Percentiles rank a stretch among this genome's conserved stretches.
These are phyloP conservation scores for Ceratitis capitata DNA, from an alignment of 1,140 invertebrate species.

Conservation along the genomic window DNA sequence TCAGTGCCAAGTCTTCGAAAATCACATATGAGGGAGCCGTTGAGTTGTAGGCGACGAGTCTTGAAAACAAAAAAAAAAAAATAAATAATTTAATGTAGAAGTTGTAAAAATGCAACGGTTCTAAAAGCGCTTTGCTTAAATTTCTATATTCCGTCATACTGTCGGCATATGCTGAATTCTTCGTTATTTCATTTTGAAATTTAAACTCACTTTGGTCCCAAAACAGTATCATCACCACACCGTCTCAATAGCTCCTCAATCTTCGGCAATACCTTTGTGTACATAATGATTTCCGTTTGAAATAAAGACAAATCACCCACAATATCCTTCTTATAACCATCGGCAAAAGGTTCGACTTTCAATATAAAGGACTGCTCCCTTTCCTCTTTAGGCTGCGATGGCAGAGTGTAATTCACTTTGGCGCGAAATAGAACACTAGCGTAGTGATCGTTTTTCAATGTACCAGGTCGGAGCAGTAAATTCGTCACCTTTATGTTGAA, in stretches of 20 bases:
- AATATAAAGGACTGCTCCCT: conserved; percentile 48
- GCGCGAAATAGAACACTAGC: conserved; percentile 56
- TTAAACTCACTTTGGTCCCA: conserved; percentile 31
- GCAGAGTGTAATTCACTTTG: conserved; percentile 39
- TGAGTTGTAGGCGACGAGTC: neutral
- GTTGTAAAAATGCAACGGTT: too few relatives aligned
- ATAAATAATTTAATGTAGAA: neutral
- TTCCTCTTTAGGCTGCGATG: neutral
- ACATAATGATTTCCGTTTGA: conserved; percentile 51
- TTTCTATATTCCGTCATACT: too few relatives aligned
- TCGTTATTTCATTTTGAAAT: neutral
- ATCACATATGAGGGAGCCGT: conserved; percentile 42
- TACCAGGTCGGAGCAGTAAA: conserved; percentile 39
- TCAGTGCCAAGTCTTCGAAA: conserved; percentile 49
- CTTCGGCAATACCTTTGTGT: conserved; percentile 47
- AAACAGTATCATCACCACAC: conserved; percentile 47
- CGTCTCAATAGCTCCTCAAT: conserved; percentile 47
- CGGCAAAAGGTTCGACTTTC: conserved; percentile 51
- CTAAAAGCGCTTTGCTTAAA: too few relatives aligned
- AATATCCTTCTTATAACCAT: conserved; percentile 51
- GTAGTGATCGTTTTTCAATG: conserved; percentile 57
- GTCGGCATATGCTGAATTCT: too few relatives aligned
- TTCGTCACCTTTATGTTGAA: neutral
- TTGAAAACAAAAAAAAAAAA: neutral
- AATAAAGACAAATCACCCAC: conserved; percentile 46